Evolutionary conservation across 2,113 vertebrate species (phyloP), one percentile per base, ranked within the genome.

Genomic region (Onychostruthus taczanowskii): DNA sequence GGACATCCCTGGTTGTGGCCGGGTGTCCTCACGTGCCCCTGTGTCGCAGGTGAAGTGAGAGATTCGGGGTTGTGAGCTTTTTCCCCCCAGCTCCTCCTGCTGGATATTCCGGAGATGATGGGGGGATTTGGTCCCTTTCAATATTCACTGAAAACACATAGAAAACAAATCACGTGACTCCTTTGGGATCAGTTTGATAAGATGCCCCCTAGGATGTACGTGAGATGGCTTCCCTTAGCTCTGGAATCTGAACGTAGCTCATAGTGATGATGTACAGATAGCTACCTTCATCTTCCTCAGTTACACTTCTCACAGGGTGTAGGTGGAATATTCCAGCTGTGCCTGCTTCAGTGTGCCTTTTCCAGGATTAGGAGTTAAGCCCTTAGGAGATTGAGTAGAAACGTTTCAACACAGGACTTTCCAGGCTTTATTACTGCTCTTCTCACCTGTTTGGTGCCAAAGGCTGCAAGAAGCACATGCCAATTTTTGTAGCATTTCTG

Each of bases 381-480:
- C 82, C 17, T 56, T 83, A 50, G 56, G 72, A 90, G 77, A 76
- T 10, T 10, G 76, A 82, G 43, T 85, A 91, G 89, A 68, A 87
- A 30, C 18, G 17, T 49, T 58, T 87, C 73, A 72, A 17, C 92
- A 93, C 66, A 59, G 68, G 63, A 56, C 31, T 79, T 70, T 62
- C 27, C 21, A 44, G 84, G 56, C 81, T 94, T 63, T 84, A 64
- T 80, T 86, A 68, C 33, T 90, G 24, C 87, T 94, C 53, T 84
- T 87, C 63, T 88, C 75, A 84, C 72, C 64, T 72, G 62, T 10
- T 83, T 81, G 94, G 94, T 97, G 97, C 98, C 97, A 98, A 98
- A 98, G 96, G 74, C 90, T 93, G 87, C 90, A 93, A 95, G 81
- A 97, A 96, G 93, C 59, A 53, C 95, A 94, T 27, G 16, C 28